Conservation (phyloP, 2,888 invertebrate species). For the Eudemis profundana region DNA sequence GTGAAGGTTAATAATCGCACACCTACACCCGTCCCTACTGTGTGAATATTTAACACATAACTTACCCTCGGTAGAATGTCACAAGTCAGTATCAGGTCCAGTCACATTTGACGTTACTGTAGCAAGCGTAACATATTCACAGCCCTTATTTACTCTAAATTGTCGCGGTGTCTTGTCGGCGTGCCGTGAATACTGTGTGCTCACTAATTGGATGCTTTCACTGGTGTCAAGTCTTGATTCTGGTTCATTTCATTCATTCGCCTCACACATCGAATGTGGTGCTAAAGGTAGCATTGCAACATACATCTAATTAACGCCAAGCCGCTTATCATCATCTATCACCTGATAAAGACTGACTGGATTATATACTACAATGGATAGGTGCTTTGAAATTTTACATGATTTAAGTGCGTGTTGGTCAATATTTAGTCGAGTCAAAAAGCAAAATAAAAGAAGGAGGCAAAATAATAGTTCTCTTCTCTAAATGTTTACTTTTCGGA, state of each 20-base stretch:
- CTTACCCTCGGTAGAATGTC: not conserved
- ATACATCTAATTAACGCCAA: constrained; percentile 11
- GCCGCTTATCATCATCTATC: too few relatives aligned
- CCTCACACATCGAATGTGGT: constrained; percentile 5
- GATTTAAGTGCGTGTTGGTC: too few relatives aligned
- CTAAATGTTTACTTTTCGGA: not conserved
- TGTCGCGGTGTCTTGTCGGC: constrained; percentile 36
- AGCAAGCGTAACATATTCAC: constrained; percentile 21
- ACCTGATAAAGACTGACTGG: too few relatives aligned
- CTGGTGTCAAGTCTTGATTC: constrained; percentile 29
- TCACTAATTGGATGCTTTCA: constrained; percentile 42
- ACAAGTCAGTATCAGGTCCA: not conserved
- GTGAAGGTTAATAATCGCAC: constrained; percentile 32
- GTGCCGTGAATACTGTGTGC: constrained; percentile 41
- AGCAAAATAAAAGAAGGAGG: too few relatives aligned
- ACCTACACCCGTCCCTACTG: constrained; percentile 14
- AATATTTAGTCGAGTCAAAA: too few relatives aligned
- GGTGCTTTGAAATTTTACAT: too few relatives aligned
- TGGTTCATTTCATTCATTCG: constrained; percentile 32
- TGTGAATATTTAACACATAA: constrained; percentile 27
- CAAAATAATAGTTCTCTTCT: not conserved
- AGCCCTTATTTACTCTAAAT: constrained; percentile 40
- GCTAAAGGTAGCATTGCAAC: not conserved
- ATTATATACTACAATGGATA: too few relatives aligned
- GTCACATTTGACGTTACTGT: constrained; percentile 12